Conservation (phyloP, 2,113 vertebrate species). For the Tachysurus vachellii region DNA sequence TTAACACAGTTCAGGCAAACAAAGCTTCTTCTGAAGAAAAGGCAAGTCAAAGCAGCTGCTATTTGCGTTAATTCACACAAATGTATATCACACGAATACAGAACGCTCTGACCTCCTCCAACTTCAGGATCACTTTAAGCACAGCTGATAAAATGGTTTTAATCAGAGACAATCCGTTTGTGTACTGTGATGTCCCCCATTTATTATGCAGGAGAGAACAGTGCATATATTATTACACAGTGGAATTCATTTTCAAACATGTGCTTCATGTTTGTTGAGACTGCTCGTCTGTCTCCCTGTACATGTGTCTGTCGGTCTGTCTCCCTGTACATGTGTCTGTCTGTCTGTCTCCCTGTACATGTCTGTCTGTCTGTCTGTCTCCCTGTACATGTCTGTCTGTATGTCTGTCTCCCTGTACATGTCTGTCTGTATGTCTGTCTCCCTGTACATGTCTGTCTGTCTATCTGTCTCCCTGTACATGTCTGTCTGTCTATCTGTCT, state of each 20-base stretch:
- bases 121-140: background rate
- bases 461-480: too few species aligned
- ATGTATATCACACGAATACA: background rate
- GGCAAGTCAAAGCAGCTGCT: too few species aligned
- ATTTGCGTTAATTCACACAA: background rate
- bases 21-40: background rate
- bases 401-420: too few species aligned
- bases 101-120: background rate
- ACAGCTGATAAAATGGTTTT: background rate
- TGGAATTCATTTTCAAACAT: background rate
- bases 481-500: too few species aligned
- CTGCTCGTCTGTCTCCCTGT: too few species aligned
- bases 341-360: too few species aligned
- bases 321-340: background rate
- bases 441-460: too few species aligned
- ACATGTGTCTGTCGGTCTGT: too few species aligned
- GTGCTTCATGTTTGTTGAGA: background rate
- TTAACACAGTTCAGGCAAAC: background rate
- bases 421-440: too few species aligned
- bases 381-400: too few species aligned
- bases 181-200: background rate
- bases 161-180: background rate
- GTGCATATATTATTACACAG: background rate
- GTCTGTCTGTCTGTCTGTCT: too few species aligned
- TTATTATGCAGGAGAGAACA: background rate